Evolutionary conservation across 2,797 vertebrate species (phyloP).

Genomic region (Brachymystax lenok): DNA sequence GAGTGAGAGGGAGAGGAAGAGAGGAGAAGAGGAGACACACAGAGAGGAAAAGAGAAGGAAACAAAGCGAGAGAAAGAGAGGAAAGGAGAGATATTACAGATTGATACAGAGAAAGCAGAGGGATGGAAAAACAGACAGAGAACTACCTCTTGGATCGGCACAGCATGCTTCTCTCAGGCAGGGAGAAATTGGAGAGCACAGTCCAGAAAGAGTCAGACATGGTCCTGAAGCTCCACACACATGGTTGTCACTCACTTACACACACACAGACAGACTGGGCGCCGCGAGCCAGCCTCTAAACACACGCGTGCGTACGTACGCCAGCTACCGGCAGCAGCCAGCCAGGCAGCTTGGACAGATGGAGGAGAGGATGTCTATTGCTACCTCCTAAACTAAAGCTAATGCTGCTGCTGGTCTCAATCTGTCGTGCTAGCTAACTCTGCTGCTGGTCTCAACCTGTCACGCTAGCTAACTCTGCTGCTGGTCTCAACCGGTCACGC

Average conservation of each 20-base stretch:
- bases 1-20: neutral
- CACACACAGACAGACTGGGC: neutral
- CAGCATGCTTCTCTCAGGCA: constrained; percentile 88
- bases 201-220: constrained; percentile 94
- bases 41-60: neutral
- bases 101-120: neutral
- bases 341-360: constrained; percentile 17
- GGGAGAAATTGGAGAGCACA: constrained; percentile 88
- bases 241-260: constrained; percentile 70
- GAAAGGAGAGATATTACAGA: neutral
- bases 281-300: neutral
- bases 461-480: no score
- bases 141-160: constrained; percentile 86
- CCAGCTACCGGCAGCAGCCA: constrained; percentile 18
- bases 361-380: neutral
- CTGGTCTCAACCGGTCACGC: no score
- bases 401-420: constrained; percentile 32
- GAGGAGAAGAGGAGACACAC: neutral
- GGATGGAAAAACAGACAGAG: neutral
- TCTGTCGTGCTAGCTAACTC: no score
- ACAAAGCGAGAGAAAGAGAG: neutral
- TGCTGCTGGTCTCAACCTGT: no score
- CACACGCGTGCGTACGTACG: neutral
- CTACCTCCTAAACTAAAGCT: neutral
- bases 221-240: constrained; percentile 69